Base-by-base conservation (phyloP, 2,888 invertebrate genomes). In the Lepetodrilus schrolli region DNA sequence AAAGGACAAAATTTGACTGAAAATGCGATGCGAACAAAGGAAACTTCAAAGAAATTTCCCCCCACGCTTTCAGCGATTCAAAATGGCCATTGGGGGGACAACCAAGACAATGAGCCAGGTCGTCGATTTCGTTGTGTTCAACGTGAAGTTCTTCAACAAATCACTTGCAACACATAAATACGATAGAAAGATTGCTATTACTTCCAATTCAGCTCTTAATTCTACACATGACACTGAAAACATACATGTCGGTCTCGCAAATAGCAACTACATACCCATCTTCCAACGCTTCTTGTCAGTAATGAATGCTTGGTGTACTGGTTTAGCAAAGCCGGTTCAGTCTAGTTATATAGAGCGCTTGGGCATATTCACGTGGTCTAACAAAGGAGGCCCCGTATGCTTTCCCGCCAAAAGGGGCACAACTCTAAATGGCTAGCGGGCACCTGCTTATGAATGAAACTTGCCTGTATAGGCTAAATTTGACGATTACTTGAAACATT, bases 351-450 rank as follows among this genome's bases (percentile, higher is more conserved):
- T 23, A 58, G 58, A 26, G 17, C 17, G 58, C 34, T n/a, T 58
- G 38, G 21, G n/a, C n/a, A n/a, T 21, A 50, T 79, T 80, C 83
- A 84, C 82, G 82, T 84, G 83, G 80, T 79, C 75, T 80, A 75
- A 75, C 51, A 75, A 82, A 81, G 81, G 79, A 80, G 78, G 70
- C 78, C n/a, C 73, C 78, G 78, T 74, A 77, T 76, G 70, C 71
- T 66, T 82, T 82, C 82, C 81, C 83, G 82, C 82, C 81, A 78
- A 72, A 79, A 78, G 77, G 80, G 81, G 80, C 48, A 65, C 51
- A 76, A 81, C 75, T 80, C 78, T 38, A 72, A 10, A 50, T 51
- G 58, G 58, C 17, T 58, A 13, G 17, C 43, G 30, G n/a, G 51
- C 21, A 30, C 21, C 51, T 21, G 51, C n/a, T n/a, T n/a, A n/a